Base-by-base conservation (phyloP, 2,888 invertebrate species). In the Monopis laevigella region DNA sequence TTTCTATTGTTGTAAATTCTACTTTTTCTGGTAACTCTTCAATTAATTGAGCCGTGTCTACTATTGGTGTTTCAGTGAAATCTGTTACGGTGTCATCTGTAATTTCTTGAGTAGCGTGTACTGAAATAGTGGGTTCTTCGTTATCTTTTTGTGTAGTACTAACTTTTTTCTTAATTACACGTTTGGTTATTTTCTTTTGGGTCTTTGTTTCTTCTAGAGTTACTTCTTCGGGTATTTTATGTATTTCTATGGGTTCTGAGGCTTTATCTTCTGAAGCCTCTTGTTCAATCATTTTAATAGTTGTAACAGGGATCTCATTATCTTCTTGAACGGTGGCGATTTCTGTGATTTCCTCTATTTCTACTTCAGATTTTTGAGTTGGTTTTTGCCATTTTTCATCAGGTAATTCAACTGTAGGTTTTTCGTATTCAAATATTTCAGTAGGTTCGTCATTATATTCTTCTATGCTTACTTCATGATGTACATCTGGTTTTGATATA, bases 401-500 rank as follows among this genome's bases (percentile, higher is more conserved):
- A 1, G 71, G 70, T 60, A 70, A 54, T 54, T 65, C 64, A 2
- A 74, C 59, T 1, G 68, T 72, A 41, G 66, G 59, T 50, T 66
- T 65, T 0, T 53, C 51, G 16, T 59, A 46, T 10, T 64, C 64
- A 2, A 46, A 41, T n/a, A 50, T 46, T 1, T 47, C 42, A 2
- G 43, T 42, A 30, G 65, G 66, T 27, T 64, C 64, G 2, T 64
- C 68, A 39, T 58, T 58, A 42, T 59, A 73, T 55, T 81, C 81
- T 54, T 62, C 73, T 43, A 81, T 81, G 45, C 74, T 59, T 2
- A 81, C 63, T 18, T 61, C 55, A 42, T 75, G 65, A 11, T 47
- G 38, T 24, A 43, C 36, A 17, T 56, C 51, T 2, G 39, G 18
- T 5, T 45, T 50, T 32, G 48, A 45, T 1, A 44, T 45, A n/a